Evolutionary conservation across 2,113 vertebrate genomes (phyloP).

Genomic region (Nothocercus nigrocapillus): DNA sequence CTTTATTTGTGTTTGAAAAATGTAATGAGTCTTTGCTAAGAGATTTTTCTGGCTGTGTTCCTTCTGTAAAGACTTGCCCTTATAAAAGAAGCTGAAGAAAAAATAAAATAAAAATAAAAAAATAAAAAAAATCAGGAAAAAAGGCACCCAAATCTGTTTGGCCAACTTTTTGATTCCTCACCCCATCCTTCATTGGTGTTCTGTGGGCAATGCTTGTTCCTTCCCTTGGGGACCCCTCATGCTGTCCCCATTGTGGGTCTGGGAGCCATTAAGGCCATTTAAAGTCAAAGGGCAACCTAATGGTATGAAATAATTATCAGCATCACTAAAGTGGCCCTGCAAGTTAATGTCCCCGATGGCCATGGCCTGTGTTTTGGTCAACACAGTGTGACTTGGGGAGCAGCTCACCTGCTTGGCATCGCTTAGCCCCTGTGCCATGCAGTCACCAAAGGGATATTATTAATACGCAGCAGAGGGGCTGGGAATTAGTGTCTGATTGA

Average conservation of each 20-base stretch:
- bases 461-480: constrained; percentile 38
- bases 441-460: constrained; percentile 60
- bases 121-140: neutral
- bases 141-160: neutral
- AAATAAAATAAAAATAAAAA: neutral
- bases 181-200: constrained; percentile 74
- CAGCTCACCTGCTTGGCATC: constrained; percentile 49
- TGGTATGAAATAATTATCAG: constrained; percentile 57
- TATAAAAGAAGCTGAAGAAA: constrained; percentile 23
- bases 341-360: constrained; percentile 62
- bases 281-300: constrained; percentile 59
- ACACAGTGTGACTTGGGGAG: constrained; percentile 27
- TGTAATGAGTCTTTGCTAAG: neutral
- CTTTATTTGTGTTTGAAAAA: constrained; percentile 67
- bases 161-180: constrained; percentile 47
- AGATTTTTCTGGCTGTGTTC: neutral
- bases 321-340: constrained; percentile 45
- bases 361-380: constrained; percentile 44
- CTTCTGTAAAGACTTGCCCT: constrained; percentile 16
- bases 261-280: constrained; percentile 67
- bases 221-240: constrained; percentile 38
- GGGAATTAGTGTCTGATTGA: constrained; percentile 65
- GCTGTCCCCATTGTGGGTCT: no score
- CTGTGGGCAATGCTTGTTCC: constrained; percentile 63
- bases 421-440: constrained; percentile 39